Conservation (phyloP, 2,113 vertebrate species). For the Perognathus longimembris region DNA sequence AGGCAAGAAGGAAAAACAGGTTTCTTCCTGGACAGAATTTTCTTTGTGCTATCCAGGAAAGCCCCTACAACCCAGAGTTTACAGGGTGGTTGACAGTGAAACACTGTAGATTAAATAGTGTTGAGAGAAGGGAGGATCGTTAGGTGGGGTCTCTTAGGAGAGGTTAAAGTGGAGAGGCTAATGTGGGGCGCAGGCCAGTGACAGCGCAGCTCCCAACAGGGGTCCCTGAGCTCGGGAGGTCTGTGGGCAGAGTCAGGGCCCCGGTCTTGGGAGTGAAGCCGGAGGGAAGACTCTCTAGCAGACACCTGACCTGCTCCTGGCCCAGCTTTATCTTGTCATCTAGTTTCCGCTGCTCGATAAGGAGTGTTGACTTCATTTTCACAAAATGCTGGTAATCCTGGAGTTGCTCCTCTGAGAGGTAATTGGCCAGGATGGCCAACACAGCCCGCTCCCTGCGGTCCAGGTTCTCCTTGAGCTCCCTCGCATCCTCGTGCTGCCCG, state of each 20-base stretch:
- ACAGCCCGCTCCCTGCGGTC: slow-evolving; percentile 94
- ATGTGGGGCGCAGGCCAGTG: slow-evolving; percentile 66
- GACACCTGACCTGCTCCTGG: slow-evolving; percentile 92
- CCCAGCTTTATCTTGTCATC: slow-evolving; percentile 94
- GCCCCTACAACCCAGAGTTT: slow-evolving; percentile 55
- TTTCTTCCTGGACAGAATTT: slow-evolving; percentile 58
- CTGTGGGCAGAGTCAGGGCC: slow-evolving; percentile 63
- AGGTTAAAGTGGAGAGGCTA: slow-evolving; percentile 84
- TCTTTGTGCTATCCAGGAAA: slow-evolving; percentile 74
- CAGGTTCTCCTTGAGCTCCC: slow-evolving; percentile 97
- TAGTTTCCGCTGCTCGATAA: slow-evolving; percentile 95
- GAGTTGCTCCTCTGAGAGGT: slow-evolving; percentile 91
- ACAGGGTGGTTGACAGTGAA: slow-evolving; percentile 58
- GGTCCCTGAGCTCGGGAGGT: background rate
- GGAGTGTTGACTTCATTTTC: slow-evolving; percentile 92
- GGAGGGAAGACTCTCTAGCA: slow-evolving; percentile 90
- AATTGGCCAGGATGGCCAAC: slow-evolving; percentile 90
- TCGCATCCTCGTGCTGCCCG: slow-evolving; percentile 94
- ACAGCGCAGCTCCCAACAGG: background rate
- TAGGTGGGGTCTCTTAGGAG: background rate
- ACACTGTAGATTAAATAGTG: slow-evolving; percentile 70
- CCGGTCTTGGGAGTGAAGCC: slow-evolving; percentile 80
- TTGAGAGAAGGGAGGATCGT: slow-evolving; percentile 3
- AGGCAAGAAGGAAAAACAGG: slow-evolving; percentile 68
- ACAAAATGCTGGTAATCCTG: slow-evolving; percentile 93